Evolutionary conservation across 2,888 invertebrate species (phyloP).

Genomic region (Drosophila hamatofila): DNA sequence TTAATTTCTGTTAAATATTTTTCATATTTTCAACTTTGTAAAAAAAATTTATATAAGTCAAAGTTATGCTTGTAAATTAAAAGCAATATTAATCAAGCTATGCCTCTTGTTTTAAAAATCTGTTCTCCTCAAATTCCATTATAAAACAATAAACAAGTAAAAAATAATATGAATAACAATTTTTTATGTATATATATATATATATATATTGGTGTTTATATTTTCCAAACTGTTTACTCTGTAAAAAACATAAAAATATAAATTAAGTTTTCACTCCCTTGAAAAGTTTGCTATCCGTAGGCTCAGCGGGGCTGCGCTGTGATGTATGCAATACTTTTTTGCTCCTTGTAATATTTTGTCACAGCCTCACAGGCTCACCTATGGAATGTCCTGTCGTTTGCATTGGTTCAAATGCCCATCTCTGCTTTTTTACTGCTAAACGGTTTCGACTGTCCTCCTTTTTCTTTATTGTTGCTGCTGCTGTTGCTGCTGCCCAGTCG

Average conservation of each 20-base stretch:
- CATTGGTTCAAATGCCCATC: slow-evolving; percentile 22
- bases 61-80: too few species aligned
- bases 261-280: not conserved
- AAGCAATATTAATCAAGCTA: too few species aligned
- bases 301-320: not conserved
- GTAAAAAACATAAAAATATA: not conserved
- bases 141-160: too few species aligned
- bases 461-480: slow-evolving; percentile 34
- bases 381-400: slow-evolving; percentile 21
- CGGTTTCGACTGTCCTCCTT: slow-evolving; percentile 49
- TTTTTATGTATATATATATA: too few species aligned
- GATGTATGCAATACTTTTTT: slow-evolving; percentile 8
- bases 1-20: too few species aligned
- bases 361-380: not conserved
- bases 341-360: not conserved
- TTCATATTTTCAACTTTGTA: too few species aligned
- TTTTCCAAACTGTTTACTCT: not conserved
- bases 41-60: too few species aligned
- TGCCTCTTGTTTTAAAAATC: too few species aligned
- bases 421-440: slow-evolving; percentile 69
- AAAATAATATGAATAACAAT: too few species aligned
- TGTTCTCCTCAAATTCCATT: too few species aligned
- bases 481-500: slow-evolving; percentile 39
- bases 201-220: too few species aligned
- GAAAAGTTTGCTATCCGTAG: not conserved